Base-by-base conservation (phyloP, 2,113 vertebrate genomes). In the Psettodes erumei region DNA sequence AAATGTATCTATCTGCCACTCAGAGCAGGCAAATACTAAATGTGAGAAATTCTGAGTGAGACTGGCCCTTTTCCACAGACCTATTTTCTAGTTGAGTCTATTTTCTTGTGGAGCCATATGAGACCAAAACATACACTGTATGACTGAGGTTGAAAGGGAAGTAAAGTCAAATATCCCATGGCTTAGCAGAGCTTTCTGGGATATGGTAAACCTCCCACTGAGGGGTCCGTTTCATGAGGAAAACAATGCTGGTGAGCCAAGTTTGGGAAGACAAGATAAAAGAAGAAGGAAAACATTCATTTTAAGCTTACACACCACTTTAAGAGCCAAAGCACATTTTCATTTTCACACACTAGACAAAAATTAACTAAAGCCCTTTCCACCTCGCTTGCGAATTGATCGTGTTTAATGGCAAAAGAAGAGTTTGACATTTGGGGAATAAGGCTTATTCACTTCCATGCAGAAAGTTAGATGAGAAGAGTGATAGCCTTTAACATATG, bases 161-260 rank as follows among this genome's bases (percentile, higher is more conserved):
- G 56, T 8, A 53, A 72, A 77, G 82, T 28, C 66, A 80, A 86
- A 78, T 61, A 81, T 83, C 76, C 80, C 77, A 61, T 23, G 87
- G 87, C 78, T 88, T 73, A 68, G 43, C 58, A 59, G 32, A 64
- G 81, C 61, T 78, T 54, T 53, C 35, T 71, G 76, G 66, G 78
- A 76, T 64, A 59, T 50, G 40, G 27, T 35, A 30, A 75, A 80
- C 64, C 67, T 82, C 84, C 82, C 81, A 71, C 72, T 45, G 71
- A 84, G 75, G 40, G 71, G 56, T 73, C 37, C 1, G 28, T 50
- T 77, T 45, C 72, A 66, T 5, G 32, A 63, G 68, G 54, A 55
- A 75, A 64, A 77, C 80, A 71, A 74, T 0, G 33, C 53, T 59
- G 43, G 19, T 3, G 40, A 70, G 81, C 54, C 27, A 63, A 51